Evolutionary conservation across 2,797 vertebrate species (phyloP), one percentile per base, ranked within the genome.

Genomic region (Silurus aristotelis): DNA sequence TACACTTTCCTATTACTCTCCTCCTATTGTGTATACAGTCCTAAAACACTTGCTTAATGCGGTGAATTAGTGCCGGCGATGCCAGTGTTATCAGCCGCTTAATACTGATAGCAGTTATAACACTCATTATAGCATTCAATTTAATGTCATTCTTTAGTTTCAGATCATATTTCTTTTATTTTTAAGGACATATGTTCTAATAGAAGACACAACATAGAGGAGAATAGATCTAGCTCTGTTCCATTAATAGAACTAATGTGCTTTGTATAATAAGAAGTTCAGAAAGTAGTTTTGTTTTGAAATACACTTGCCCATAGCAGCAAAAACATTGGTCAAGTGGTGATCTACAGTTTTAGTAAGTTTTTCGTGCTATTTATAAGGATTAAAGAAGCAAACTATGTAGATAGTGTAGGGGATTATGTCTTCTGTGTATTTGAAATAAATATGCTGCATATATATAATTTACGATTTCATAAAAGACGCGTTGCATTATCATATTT

Each of bases 111-210:
- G 9, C 38, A 52, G 46, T n/a, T 46, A 72, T n/a, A 22, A 22
- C 12, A 48, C 46, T 48, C 22, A 15, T 72, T 52, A 6, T 75
- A 14, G 48, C 6, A 0, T 61, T 13, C 10, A 31, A 5, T 58
- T 77, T 78, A 60, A 60, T 61, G 58, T 79, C 76, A 61, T 5
- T 78, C 0, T 60, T 78, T 27, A 78, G 75, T 78, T 78, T 79
- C 58, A 63, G 58, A 78, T 61, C 20, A 43, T 43, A 4, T 61
- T 43, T 63, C 27, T 6, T 76, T n/a, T 31, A 20, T 6, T 25
- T 75, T 20, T 78, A 43, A 43, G 55, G 17, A 60, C 12, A 8
- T 77, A 6, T 1, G 6, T 2, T 8, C 3, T 61, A 61, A 46
- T 15, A 4, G 12, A 13, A 17, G 58, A 43, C 12, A n/a, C 20